phyloP scores from a whole-genome alignment of 2,888 invertebrate species.

The Pyrrhosoma nymphula region DNA sequence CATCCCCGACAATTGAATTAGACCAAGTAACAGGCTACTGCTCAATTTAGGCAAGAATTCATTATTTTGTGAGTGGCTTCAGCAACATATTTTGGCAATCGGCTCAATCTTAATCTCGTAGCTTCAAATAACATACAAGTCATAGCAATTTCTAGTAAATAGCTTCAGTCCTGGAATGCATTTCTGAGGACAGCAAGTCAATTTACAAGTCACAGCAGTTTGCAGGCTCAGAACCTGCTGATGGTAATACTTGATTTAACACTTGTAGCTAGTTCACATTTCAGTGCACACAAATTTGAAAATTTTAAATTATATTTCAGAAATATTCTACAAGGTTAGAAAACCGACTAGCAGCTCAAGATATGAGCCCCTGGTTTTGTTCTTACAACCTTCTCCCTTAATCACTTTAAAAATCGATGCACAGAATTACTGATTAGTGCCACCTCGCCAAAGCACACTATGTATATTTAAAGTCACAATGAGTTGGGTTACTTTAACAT shows the following conservation, averaged over 20 bases:
- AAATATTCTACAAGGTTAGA: not conserved
- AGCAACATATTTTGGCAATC: not conserved
- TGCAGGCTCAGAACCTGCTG: too few relatives aligned
- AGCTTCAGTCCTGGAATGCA: not conserved
- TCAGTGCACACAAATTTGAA: not conserved
- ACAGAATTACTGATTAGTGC: not conserved
- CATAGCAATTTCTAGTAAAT: not conserved
- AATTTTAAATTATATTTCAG: not conserved
- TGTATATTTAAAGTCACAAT: not conserved
- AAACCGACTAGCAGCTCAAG: not conserved
- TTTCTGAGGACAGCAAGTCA: not conserved
- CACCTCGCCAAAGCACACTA: not conserved
- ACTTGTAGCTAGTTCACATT: too few relatives aligned
- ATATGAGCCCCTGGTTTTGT: not conserved
- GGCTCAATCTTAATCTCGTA: not conserved
- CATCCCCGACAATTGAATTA: not conserved
- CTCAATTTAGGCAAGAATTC: not conserved
- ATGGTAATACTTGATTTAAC: too few relatives aligned
- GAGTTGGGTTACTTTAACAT: not conserved
- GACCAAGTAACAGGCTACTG: not conserved
- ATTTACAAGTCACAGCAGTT: not conserved
- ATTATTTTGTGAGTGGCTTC: not conserved
- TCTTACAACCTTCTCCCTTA: not conserved
- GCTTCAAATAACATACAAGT: slow-evolving; percentile 23
- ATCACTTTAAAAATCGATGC: not conserved